Percentiles rank a stretch among this genome's conserved stretches.
Conservation (phyloP, 2,113 vertebrate species). For the Ursus arctos region DNA sequence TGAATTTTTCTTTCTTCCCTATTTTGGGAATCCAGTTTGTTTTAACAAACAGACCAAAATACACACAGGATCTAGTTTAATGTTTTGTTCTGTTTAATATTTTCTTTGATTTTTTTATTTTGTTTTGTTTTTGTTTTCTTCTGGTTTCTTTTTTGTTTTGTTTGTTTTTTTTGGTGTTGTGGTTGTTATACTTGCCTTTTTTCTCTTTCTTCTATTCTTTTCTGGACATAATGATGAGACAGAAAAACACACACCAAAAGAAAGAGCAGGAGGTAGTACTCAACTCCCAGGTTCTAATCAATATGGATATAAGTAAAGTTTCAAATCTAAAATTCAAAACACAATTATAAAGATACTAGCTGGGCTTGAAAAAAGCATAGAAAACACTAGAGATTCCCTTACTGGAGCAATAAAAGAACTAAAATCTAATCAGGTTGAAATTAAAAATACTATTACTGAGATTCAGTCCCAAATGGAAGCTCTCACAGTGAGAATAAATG, state of each 20-base stretch:
- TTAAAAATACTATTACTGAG: neutral
- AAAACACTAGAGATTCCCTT: neutral
- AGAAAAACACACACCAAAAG: neutral
- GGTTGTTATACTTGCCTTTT: too few species aligned
- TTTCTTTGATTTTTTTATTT: neutral
- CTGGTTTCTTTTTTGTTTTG: too few species aligned
- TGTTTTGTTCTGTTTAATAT: neutral
- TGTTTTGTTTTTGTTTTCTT: neutral
- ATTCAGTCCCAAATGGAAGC: neutral
- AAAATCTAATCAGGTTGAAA: neutral
- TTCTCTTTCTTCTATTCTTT: neutral
- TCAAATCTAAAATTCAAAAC: neutral
- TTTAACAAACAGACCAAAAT: neutral
- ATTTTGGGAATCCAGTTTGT: neutral
- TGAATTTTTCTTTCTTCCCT: neutral
- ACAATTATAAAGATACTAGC: neutral
- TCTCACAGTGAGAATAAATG: neutral
- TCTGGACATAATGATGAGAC: neutral
- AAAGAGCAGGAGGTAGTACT: neutral
- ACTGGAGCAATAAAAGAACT: neutral
- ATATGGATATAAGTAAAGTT: neutral
- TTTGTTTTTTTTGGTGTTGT: too few species aligned
- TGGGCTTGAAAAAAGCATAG: neutral
- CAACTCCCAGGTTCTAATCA: neutral
- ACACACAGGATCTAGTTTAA: neutral